Evolutionary conservation across 2,888 invertebrate genomes (phyloP), one percentile per base, ranked within the genome.

Genomic region (Plemyria rubiginata): DNA sequence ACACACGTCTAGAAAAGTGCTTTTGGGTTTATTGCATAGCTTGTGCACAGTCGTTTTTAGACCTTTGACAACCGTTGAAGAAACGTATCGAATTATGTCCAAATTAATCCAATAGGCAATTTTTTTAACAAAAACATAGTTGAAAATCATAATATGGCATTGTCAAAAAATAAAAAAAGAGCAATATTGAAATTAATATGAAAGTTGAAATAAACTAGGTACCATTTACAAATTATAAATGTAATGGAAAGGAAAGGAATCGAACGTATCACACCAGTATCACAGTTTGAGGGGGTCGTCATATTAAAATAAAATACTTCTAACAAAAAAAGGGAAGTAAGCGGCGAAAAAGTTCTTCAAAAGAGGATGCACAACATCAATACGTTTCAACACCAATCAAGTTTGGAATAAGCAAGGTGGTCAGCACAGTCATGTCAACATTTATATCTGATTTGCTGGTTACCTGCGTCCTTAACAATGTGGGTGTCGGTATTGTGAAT

Each of bases 21-120:
- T 72, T 68, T 70, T 50, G 50, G 62, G 58, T 52, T 60, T 45
- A 41, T 63, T 60, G 65, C 63, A 58, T 74, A 67, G 70, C 66
- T 70, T 84, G 88, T 87, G 90, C 87, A 84, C 76, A 86, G 90
- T 86, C 90, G 90, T 88, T 85, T 74, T 75, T 72, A 86, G 90
- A 90, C 90, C 83, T 88, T 89, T 89, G 54, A 49, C 29, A 60
- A 36, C 43, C 63, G 74, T 79, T 78, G 76, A 62, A 62, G 68
- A 71, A 68, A 71, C 70, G 68, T 67, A 70, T 68, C 68, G 67
- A 71, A 71, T 60, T 53, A 57, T 16, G 54, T 38, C 9, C 66
- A 56, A 6, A 7, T 52, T 56, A 38, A 43, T 8, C 6, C 1
- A 43, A 43, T 8, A 43, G n/a, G n/a, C 22, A 22, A 22, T 2